Evolutionary conservation across 1,140 invertebrate species (phyloP).

Genomic region (Goniozus legneri): DNA sequence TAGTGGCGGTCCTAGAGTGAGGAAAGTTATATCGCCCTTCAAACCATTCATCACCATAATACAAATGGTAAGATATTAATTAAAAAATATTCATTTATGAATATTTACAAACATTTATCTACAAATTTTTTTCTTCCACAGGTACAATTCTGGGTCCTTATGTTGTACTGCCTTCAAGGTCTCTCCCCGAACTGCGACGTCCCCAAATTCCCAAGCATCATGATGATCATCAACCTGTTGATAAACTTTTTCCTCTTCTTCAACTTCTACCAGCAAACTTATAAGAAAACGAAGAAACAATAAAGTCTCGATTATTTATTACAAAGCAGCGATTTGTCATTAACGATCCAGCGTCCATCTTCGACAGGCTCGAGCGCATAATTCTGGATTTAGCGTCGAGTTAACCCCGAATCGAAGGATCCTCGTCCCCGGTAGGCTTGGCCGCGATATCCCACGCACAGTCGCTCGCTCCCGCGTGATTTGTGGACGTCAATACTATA

Average conservation of each 20-base stretch:
- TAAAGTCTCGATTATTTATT: slow-evolving; percentile 5
- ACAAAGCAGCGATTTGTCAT: neutral
- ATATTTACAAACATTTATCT: no score
- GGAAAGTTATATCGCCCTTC: slow-evolving; percentile 22
- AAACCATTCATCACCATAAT: slow-evolving; percentile 31
- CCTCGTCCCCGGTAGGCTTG: slow-evolving; percentile 18
- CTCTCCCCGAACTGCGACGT: slow-evolving; percentile 9
- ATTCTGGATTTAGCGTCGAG: slow-evolving; percentile 30
- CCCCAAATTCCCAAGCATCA: no score
- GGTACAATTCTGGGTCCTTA: slow-evolving; percentile 69
- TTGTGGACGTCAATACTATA: slow-evolving; percentile 56
- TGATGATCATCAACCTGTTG: no score
- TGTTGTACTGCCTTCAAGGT: slow-evolving; percentile 54
- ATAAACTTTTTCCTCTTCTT: slow-evolving; percentile 18
- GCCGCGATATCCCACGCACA: slow-evolving; percentile 40
- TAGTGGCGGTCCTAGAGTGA: slow-evolving; percentile 30
- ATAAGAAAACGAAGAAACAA: slow-evolving; percentile 8
- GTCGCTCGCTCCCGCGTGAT: slow-evolving; percentile 43
- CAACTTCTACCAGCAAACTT: slow-evolving; percentile 20
- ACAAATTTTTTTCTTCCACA: slow-evolving; percentile 15
- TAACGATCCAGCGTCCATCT: neutral
- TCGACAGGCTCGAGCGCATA: slow-evolving; percentile 15
- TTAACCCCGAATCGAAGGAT: slow-evolving; percentile 27
- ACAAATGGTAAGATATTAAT: slow-evolving; percentile 38
- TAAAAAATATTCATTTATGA: no score